Percentiles rank a stretch among this genome's conserved stretches.
Conservation (phyloP, 2,888 invertebrate genomes). For the Athripsodes cinereus region DNA sequence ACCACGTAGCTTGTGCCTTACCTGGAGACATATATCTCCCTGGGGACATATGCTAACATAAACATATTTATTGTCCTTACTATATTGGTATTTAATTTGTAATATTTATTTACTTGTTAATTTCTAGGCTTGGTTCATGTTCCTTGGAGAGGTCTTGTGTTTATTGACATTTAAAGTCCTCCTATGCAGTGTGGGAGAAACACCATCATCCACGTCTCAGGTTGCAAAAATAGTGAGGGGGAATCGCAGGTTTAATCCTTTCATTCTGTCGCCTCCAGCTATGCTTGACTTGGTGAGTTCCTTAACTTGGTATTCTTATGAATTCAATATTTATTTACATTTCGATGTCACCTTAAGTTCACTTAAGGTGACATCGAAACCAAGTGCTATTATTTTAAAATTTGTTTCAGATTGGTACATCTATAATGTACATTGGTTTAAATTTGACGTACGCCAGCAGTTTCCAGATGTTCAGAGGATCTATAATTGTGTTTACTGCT, state of each 20-base stretch:
- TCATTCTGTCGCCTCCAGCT: conserved; percentile 78
- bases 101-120: neutral
- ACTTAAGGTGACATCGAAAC: too few relatives aligned
- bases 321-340: too few relatives aligned
- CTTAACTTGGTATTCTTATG: too few relatives aligned
- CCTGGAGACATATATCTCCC: too few relatives aligned
- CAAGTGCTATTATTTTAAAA: too few relatives aligned
- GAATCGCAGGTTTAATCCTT: conserved; percentile 69
- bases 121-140: conserved; percentile 81
- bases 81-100: too few relatives aligned
- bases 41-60: too few relatives aligned
- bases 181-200: conserved; percentile 48
- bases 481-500: conserved; percentile 85
- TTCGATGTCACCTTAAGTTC: too few relatives aligned
- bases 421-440: conserved; percentile 85
- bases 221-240: conserved; percentile 61
- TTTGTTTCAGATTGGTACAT: conserved; percentile 63
- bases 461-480: conserved; percentile 93
- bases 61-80: too few relatives aligned
- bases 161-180: conserved; percentile 71
- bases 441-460: conserved; percentile 89
- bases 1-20: too few relatives aligned
- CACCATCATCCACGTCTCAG: conserved; percentile 52
- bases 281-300: conserved; percentile 67
- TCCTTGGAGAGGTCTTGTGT: conserved; percentile 85